phyloP scores from a whole-genome alignment of 2,113 vertebrate species.

The Neolamprologus hecqui region DNA sequence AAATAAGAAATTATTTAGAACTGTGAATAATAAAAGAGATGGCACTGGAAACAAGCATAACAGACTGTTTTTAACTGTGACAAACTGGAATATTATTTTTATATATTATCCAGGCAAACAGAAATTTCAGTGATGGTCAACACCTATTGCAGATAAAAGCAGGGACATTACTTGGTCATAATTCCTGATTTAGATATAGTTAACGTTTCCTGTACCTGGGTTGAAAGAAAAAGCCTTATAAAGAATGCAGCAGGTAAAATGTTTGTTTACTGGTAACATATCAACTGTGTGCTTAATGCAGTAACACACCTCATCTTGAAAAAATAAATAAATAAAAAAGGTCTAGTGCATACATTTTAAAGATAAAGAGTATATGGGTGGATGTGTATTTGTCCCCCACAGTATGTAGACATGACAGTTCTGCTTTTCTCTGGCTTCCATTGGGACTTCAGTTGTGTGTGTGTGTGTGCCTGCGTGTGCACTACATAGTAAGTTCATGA shows the following conservation, averaged over 20 bases:
- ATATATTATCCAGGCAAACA: background rate
- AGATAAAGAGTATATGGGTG: background rate
- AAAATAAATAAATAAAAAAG: background rate
- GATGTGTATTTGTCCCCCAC: background rate
- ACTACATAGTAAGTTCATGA: background rate
- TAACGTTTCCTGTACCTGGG: background rate
- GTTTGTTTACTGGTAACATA: background rate
- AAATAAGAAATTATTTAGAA: background rate
- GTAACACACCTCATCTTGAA: background rate
- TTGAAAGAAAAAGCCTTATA: background rate
- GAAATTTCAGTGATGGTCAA: background rate
- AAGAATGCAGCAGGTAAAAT: background rate
- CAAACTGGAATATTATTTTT: background rate
- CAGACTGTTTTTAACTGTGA: background rate
- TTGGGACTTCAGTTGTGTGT: background rate
- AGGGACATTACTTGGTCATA: background rate
- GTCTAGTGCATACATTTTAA: background rate
- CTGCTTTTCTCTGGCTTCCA: constrained; percentile 37
- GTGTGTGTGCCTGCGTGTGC: background rate
- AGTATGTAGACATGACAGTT: constrained; percentile 21
- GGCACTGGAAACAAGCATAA: background rate
- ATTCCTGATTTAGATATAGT: background rate
- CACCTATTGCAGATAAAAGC: background rate
- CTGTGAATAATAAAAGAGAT: background rate
- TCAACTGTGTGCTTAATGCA: background rate